A percentile compares a stretch with the other conserved stretches of the same genome.
Evolutionary conservation across 2,113 vertebrate species (phyloP).

Genomic region (Tragelaphus scriptus): DNA sequence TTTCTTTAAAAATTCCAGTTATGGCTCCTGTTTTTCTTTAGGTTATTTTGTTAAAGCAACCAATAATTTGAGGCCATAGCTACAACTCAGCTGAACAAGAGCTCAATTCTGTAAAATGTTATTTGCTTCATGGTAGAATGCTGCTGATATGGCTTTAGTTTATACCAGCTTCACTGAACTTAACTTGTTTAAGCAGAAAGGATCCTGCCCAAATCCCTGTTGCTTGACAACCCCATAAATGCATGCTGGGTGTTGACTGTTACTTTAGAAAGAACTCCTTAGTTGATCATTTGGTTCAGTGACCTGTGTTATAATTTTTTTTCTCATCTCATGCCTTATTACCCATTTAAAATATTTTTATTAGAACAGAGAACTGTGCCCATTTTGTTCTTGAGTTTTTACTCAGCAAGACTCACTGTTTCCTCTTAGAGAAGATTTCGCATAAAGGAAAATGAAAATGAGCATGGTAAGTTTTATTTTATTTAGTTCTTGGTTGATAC

Average conservation of each 20-base stretch:
- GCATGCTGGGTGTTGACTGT: slow-evolving; percentile 40
- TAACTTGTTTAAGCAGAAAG: slow-evolving; percentile 44
- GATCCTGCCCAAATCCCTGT: slow-evolving; percentile 28
- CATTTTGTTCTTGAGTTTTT: slow-evolving; percentile 54
- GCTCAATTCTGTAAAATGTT: background rate
- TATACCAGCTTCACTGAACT: slow-evolving; percentile 29
- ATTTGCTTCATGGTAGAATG: background rate
- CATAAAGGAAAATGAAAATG: slow-evolving; percentile 39
- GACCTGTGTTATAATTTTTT: slow-evolving; percentile 7
- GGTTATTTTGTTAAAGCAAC: slow-evolving; percentile 7
- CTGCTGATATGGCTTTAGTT: background rate
- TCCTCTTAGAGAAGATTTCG: slow-evolving; percentile 20
- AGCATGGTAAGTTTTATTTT: slow-evolving; percentile 20
- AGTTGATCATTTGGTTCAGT: slow-evolving; percentile 49
- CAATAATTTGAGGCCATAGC: background rate
- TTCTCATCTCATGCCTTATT: slow-evolving; percentile 55
- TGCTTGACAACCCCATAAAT: slow-evolving; percentile 31
- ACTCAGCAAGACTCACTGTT: background rate
- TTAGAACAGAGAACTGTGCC: slow-evolving; percentile 1
- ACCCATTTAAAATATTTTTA: slow-evolving; percentile 51
- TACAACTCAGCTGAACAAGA: background rate
- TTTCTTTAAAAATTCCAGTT: background rate
- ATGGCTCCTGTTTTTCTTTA: background rate
- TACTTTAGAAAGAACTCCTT: slow-evolving; percentile 36
- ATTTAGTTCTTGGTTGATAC: background rate